Evolutionary conservation across 2,113 vertebrate genomes (phyloP).

Genomic region (Phaethornis superciliosus): DNA sequence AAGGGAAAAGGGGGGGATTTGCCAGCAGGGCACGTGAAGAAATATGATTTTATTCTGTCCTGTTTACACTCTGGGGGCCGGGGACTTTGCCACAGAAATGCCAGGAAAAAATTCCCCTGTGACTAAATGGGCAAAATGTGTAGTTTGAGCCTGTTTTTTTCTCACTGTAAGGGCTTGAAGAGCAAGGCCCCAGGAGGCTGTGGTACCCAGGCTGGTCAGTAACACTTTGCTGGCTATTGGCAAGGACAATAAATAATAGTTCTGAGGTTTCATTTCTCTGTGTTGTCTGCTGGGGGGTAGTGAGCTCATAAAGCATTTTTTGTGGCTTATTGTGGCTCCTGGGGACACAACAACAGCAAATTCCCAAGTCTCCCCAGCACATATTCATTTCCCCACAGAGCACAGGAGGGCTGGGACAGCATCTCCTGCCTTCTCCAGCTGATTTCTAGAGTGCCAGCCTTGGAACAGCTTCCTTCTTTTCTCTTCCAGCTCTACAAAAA

Average conservation of each 20-base stretch:
- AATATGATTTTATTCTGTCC: fast-evolving
- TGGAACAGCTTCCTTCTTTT: neutral
- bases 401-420: fast-evolving
- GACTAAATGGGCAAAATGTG: neutral
- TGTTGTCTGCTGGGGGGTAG: neutral
- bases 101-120: neutral
- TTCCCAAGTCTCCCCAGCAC: neutral
- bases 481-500: neutral
- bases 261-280: neutral
- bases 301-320: neutral
- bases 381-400: fast-evolving
- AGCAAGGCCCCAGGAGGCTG: neutral
- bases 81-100: neutral
- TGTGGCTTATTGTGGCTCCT: neutral
- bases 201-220: fast-evolving
- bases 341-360: fast-evolving
- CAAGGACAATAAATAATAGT: neutral
- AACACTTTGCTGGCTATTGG: neutral
- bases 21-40: neutral
- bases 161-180: neutral
- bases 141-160: fast-evolving
- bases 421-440: neutral
- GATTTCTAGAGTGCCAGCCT: neutral
- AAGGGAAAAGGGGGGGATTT: neutral
- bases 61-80: neutral